phyloP scores from a whole-genome alignment of 2,797 vertebrate species.

The Enteromius radiatus region DNA sequence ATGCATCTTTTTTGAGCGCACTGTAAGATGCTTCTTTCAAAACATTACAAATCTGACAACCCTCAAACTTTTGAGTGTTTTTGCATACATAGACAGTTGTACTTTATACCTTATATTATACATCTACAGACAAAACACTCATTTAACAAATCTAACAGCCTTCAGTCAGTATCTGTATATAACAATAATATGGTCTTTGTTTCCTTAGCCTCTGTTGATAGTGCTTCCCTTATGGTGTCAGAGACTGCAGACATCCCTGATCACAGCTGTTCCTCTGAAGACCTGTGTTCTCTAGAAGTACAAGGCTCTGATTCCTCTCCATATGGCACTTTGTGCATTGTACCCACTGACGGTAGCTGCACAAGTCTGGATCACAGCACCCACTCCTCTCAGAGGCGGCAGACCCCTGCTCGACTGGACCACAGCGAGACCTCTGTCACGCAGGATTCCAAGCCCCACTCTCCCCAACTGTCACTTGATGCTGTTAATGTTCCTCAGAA shows the following conservation, averaged over 20 bases:
- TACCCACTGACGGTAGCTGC: conserved; percentile 75
- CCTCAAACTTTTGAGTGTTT: not conserved
- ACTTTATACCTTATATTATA: not conserved
- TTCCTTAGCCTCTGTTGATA: conserved; percentile 83
- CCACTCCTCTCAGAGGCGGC: conserved; percentile 58
- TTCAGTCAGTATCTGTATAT: not conserved
- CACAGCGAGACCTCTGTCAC: conserved; percentile 75
- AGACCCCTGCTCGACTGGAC: conserved; percentile 64
- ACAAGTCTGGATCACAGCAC: conserved; percentile 77
- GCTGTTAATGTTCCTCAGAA: conserved; percentile 71
- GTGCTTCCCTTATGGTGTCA: conserved; percentile 81
- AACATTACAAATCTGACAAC: not conserved
- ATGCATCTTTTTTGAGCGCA: not conserved
- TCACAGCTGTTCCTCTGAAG: conserved; percentile 84
- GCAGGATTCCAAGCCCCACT: conserved; percentile 76
- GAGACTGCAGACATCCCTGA: conserved; percentile 79
- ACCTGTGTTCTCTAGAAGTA: conserved; percentile 86
- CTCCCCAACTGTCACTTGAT: conserved; percentile 80
- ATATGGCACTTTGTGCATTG: conserved; percentile 73
- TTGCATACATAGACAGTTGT: not conserved
- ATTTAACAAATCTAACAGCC: not conserved
- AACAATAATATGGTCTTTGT: conserved; percentile 26
- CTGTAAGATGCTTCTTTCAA: not conserved
- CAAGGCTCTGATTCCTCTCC: conserved; percentile 85
- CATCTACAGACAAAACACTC: not conserved